Evolutionary conservation across 2,888 invertebrate genomes (phyloP), one percentile per base, ranked within the genome.

Genomic region (Leptopilina syphax): DNA sequence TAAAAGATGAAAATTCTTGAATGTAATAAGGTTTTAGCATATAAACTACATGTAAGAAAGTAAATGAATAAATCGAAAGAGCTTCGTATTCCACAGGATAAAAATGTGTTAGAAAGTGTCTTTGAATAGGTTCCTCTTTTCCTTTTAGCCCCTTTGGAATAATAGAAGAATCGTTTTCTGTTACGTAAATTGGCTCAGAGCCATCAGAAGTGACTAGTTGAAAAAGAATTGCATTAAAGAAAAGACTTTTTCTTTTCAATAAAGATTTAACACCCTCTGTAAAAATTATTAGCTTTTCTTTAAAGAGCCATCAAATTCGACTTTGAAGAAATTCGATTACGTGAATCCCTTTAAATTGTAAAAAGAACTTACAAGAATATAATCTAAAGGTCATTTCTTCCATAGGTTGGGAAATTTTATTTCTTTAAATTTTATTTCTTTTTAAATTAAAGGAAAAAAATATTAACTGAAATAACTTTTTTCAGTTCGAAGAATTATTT

Each of bases 81-180:
- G 7, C 24, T 12, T 27, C 47, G 24, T 44, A 8, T 50, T 70
- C 44, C 24, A 12, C 7, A 5, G 50, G 18, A 50, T 10, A 70
- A 24, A 70, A 70, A 68, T 10, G 47, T 50, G 12, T 47, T 47
- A 47, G 63, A 4, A 50, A 54, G 47, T 27, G 12, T 27, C 47
- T 10, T 57, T 27, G 13, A 34, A 34, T 54, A 70, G 34, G 4
- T 67, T 47, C 67, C 10, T 50, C 10, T 47, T 68, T 50, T 50
- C 68, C 24, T 12, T 18, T 24, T 27, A 50, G 50, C 50, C 13
- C 0, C 12, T 34, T 27, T 50, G 24, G 50, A 68, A 68, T 68
- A 68, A 68, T 68, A 68, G n/a, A 68, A 7, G 50, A 68, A 13
- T 68, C 68, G 24, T 70, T 54, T 70, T 70, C 10, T 70, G 13